These are phyloP conservation scores for Octopus bimaculoides DNA, from an alignment of 1,140 invertebrate species.

Conservation along the genomic window DNA sequence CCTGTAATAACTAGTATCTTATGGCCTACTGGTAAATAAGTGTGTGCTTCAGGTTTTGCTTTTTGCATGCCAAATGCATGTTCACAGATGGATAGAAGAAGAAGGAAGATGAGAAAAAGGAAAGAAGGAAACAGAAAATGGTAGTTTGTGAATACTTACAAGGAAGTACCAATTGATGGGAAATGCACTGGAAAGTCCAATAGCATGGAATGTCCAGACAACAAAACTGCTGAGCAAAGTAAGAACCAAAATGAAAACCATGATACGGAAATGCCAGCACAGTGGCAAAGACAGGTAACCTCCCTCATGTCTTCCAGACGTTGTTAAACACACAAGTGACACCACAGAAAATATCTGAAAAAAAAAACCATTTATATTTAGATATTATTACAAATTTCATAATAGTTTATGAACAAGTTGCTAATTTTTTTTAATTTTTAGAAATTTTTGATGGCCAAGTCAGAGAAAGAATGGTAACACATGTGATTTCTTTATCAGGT, in stretches of 20 bases:
- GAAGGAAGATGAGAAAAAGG: background rate
- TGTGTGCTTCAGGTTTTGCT: no score
- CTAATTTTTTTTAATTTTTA: no score
- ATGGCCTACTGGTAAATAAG: no score
- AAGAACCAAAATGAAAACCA: conserved; percentile 39
- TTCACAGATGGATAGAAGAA: no score
- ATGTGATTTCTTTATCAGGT: no score
- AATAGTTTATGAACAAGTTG: background rate
- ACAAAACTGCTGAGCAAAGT: conserved; percentile 30
- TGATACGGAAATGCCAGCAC: conserved; percentile 41
- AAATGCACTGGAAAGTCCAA: conserved; percentile 29
- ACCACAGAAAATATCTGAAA: conserved; percentile 31
- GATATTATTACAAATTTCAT: background rate
- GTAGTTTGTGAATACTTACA: background rate
- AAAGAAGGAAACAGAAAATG: background rate
- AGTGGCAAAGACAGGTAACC: conserved; percentile 33
- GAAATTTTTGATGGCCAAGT: no score
- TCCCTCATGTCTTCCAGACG: conserved; percentile 28
- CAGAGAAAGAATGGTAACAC: no score
- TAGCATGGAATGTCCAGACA: conserved; percentile 28
- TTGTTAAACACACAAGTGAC: conserved; percentile 29
- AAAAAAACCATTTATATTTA: background rate
- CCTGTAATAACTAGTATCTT: no score
- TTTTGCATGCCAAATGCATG: no score
- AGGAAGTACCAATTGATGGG: conserved; percentile 39